Conservation (phyloP, 2,797 vertebrate species). For the Allobates femoralis region DNA sequence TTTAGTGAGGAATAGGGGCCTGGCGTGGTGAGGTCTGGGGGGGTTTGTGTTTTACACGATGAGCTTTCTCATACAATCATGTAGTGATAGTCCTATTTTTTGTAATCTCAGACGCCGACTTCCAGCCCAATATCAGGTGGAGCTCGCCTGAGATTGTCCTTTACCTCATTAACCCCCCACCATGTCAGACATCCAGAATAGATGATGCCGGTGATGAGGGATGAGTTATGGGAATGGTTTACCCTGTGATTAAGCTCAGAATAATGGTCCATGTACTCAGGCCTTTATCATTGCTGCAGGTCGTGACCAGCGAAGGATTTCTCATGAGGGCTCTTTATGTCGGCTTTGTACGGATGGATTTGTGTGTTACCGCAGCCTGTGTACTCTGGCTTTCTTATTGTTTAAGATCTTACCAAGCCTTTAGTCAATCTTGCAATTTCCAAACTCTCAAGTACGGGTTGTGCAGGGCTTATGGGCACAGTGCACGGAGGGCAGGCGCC, state of each 20-base stretch:
- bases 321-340: constrained; percentile 1
- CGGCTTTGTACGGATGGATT: constrained; percentile 20
- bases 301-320: background rate
- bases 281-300: background rate
- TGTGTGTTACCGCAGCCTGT: constrained; percentile 13
- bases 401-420: constrained; percentile 17
- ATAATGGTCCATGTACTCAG: background rate
- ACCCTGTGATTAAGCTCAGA: background rate
- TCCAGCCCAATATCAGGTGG: background rate
- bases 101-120: no score
- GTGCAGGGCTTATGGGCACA: background rate
- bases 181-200: background rate
- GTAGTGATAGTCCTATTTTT: no score
- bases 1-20: no score
- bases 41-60: no score
- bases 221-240: background rate
- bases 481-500: background rate
- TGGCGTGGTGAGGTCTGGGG: no score
- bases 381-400: background rate
- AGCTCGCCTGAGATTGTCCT: background rate
- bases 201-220: background rate
- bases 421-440: background rate
- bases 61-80: no score
- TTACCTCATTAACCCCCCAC: background rate
- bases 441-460: background rate